Evolutionary conservation across 2,888 invertebrate genomes (phyloP), one percentile per base, ranked within the genome.

Genomic region (Spilarctia lutea): DNA sequence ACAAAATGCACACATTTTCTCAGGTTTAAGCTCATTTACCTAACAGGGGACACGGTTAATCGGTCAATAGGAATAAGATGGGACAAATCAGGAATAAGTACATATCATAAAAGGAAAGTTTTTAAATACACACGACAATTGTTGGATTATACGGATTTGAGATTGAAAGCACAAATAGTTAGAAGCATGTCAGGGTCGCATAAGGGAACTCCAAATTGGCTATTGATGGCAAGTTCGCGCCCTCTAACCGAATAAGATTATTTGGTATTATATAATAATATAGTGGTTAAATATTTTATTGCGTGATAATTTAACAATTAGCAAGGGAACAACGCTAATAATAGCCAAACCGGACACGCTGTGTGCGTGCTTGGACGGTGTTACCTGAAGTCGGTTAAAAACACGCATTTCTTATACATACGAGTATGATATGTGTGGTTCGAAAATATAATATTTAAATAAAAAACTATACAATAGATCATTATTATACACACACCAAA

Each of bases 291-390:
- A 73, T 42, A 73, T 69, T 65, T 65, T 48, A 73, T 69, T 68
- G 74, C 39, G 74, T 74, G 74, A 24, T 56, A 69, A 74, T 74
- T 74, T 42, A 65, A 66, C 69, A 74, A 70, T 74, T 74, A 45
- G 63, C 39, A 10, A 11, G 74, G 20, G 52, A 56, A 70, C 65
- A 13, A 42, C 2, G 30, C 33, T 60, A 69, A 74, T 48, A 68
- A 68, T 69, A 39, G 48, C n/a, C 18, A 45, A n/a, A n/a, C 18
- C 35, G n/a, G 24, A n/a, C 65, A 18, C 20, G 24, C 27, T 33
- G 63, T 63, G 68, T 45, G 65, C 70, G 71, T 65, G 71, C 20
- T n/a, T n/a, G 27, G 13, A 39, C 3, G 18, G 27, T 42, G 39
- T 60, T 70, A 70, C 48, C 35, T 18, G 27, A 0, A 60, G 27